phyloP scores from a whole-genome alignment of 30 jellyfish, hydroid and myxozoan genomes.

The Nemopilema nomurai region DNA sequence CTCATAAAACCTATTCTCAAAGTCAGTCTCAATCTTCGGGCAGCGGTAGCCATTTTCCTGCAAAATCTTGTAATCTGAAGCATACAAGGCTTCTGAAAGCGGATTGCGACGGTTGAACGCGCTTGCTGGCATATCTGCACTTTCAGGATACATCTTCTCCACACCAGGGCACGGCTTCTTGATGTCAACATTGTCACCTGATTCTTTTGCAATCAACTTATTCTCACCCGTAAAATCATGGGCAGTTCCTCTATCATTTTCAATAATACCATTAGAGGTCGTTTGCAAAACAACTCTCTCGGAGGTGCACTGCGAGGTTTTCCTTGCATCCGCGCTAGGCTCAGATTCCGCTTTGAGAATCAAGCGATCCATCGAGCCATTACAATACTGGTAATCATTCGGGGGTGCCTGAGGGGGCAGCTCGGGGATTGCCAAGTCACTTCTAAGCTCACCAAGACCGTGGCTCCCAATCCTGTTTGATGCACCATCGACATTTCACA shows the following conservation, averaged over 20 bases:
- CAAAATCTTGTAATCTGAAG: slow-evolving; percentile 43
- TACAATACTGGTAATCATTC: neutral
- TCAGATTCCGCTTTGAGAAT: neutral
- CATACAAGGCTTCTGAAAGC: slow-evolving; percentile 41
- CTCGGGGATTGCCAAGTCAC: neutral
- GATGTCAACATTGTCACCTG: neutral
- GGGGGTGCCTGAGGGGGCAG: neutral
- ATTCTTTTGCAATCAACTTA: neutral
- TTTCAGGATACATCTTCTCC: neutral
- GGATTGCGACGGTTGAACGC: slow-evolving; percentile 16
- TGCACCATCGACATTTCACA: slow-evolving; percentile 3
- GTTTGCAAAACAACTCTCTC: neutral
- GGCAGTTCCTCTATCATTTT: neutral
- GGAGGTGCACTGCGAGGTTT: neutral
- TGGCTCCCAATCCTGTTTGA: neutral
- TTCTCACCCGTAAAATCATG: neutral
- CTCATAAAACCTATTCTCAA: slow-evolving; percentile 1
- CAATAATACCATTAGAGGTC: neutral
- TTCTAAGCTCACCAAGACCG: neutral
- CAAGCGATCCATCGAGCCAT: neutral
- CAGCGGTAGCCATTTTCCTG: slow-evolving; percentile 44
- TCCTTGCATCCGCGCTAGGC: neutral
- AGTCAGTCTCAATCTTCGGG: neutral
- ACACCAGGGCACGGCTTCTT: neutral
- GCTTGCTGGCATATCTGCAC: neutral